Base-by-base conservation (phyloP, 2,888 invertebrate genomes). In the Acanthococcus lagerstroemiae region DNA sequence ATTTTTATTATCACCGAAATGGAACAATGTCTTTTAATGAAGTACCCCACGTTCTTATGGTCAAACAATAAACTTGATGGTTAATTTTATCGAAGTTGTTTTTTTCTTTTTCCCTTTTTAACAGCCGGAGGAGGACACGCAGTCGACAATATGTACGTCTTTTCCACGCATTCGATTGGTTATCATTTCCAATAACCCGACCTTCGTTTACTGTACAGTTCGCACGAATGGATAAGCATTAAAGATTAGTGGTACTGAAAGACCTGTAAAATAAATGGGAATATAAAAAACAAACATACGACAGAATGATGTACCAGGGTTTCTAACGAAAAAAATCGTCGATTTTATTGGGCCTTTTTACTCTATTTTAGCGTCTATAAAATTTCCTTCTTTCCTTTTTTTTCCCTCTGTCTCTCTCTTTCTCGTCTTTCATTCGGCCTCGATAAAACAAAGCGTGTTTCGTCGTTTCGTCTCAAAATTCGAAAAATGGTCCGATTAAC, bases 21-120 rank as follows among this genome's bases (percentile, higher is more conserved):
- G 48, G 46, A 46, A 60, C 60, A 60, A 60, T 60, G 60, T 60
- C 46, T 60, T 46, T 60, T 60, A 60, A 60, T 46, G 60, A 60
- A 60, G 60, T 60, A 60, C 21, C 48, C 48, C 12, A 7, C 22
- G 3, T 44, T 45, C 46, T 60, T 48, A 60, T 60, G 60, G 60
- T 48, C 26, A 60, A 60, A 60, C 60, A 46, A 60, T 60, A 60
- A 60, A 60, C 9, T 60, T 60, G 48, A 60, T 60, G 60, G 60
- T 60, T 60, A 48, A 60, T 60, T 60, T 60, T 60, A 60, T 60
- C 48, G 48, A 46, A 44, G 45, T 45, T 37, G 37, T 37, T 45
- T 45, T 45, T 15, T 45, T 5, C 15, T 45, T 45, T 45, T 45
- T 45, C 6, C 15, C 15, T 19, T 45, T 45, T 45, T 45, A 17